phyloP scores from a whole-genome alignment of 2,888 invertebrate genomes.

The Drosophila pseudotalamancana region DNA sequence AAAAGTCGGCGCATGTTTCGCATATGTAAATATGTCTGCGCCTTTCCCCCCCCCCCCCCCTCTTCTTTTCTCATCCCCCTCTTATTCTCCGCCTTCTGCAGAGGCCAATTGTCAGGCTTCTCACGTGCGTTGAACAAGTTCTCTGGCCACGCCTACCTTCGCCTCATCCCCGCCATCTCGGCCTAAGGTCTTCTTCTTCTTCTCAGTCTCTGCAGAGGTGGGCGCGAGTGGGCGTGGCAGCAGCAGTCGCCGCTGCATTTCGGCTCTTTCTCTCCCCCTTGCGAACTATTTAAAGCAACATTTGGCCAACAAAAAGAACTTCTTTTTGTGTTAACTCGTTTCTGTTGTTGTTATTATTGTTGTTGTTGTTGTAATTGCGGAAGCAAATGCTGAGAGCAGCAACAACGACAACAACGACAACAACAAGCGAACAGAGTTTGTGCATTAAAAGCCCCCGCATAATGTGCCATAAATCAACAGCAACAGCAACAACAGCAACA shows the following conservation, averaged over 20 bases:
- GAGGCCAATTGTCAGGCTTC: constrained; percentile 30
- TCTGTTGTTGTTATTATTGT: constrained; percentile 13
- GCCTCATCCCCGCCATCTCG: too few relatives aligned
- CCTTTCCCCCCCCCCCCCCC: too few relatives aligned
- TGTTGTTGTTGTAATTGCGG: constrained; percentile 51
- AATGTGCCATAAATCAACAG: constrained; percentile 45
- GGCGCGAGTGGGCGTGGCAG: too few relatives aligned
- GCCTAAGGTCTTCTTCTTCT: too few relatives aligned
- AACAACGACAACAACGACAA: constrained; percentile 3
- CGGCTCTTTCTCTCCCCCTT: too few relatives aligned
- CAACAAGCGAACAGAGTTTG: constrained; percentile 5
- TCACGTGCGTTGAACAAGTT: constrained; percentile 57
- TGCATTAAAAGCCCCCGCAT: constrained; percentile 28
- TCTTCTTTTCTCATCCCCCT: too few relatives aligned
- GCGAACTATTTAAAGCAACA: too few relatives aligned
- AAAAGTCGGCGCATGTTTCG: constrained; percentile 56
- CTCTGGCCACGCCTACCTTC: constrained; percentile 20
- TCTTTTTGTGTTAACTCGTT: too few relatives aligned
- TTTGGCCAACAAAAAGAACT: too few relatives aligned
- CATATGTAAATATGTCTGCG: constrained; percentile 66
- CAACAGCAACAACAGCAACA: background rate
- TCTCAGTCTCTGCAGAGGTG: too few relatives aligned
- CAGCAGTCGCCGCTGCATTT: too few relatives aligned
- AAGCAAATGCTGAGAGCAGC: constrained; percentile 35
- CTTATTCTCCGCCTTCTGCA: too few relatives aligned